Evolutionary conservation across 2,888 invertebrate species (phyloP), one percentile per base, ranked within the genome.

Genomic region (Drosophila affinis): DNA sequence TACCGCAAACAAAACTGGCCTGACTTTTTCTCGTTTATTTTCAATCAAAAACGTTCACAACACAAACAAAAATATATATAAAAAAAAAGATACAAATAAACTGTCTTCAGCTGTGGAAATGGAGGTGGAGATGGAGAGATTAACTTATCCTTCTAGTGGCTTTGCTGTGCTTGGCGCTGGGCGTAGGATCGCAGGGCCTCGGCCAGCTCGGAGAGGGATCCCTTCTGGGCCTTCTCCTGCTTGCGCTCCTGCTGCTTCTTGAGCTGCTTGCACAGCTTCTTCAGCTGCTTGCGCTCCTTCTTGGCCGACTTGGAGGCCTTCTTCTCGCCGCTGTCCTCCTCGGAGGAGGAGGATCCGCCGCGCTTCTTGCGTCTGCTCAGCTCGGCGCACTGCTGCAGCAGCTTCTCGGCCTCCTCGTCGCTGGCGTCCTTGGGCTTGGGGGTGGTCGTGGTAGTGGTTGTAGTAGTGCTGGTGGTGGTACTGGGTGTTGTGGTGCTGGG

Each of bases 281-380:
- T 87, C 1, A 86, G 67, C 73, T 73, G 72, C 74, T 81, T 86
- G 65, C 82, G 85, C 17, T 89, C 78, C 54, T 75, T 85, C 73
- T 77, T 87, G 3, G 55, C 45, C 0, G 77, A 24, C 32, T 81
- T 79, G 39, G n/a, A n/a, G 14, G 39, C 7, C 24, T 56, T 72
- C 46, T 3, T 3, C 29, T 78, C 76, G 10, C 68, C 55, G 51
- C 77, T 78, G 44, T 76, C 75, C 46, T 83, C 81, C 14, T 75
- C 64, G 14, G 67, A 61, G 9, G 83, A 81, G 6, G 86, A 85
- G 3, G 72, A 76, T 12, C 58, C 70, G 34, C 69, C 72, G 0
- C 85, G 83, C 58, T 81, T 88, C 47, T 57, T 73, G 9, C 79
- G 78, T 1, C 55, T 49, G 6, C 71, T 75, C 55, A 89, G 10